phyloP scores from a whole-genome alignment of 1,140 invertebrate genomes.

The Listronotus bonariensis region DNA sequence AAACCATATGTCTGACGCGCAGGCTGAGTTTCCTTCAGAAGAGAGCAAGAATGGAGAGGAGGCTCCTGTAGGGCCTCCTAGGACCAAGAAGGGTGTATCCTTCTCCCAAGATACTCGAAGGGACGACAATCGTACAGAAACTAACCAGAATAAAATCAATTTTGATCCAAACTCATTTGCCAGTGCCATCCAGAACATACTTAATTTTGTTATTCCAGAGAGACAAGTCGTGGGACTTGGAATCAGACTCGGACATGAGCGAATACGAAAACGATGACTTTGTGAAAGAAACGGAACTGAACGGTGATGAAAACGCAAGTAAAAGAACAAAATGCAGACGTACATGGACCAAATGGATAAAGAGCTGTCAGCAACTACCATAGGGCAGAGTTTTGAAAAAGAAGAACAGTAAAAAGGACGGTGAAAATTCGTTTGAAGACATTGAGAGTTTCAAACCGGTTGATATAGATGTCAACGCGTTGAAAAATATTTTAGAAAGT shows the following conservation, averaged over 20 bases:
- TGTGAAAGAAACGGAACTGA: slow-evolving; percentile 56
- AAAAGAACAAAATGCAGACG: slow-evolving; percentile 61
- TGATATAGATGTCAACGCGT: slow-evolving; percentile 74
- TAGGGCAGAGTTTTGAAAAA: slow-evolving; percentile 78
- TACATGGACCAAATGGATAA: slow-evolving; percentile 77
- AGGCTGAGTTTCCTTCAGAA: slow-evolving; percentile 68
- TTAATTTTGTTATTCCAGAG: slow-evolving; percentile 85
- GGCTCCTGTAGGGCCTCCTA: slow-evolving; percentile 44
- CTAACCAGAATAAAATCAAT: slow-evolving; percentile 64
- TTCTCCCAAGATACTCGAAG: slow-evolving; percentile 53
- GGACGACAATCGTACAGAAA: slow-evolving; percentile 54
- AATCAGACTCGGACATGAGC: slow-evolving; percentile 78
- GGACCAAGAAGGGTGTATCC: slow-evolving; percentile 45
- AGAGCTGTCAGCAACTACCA: slow-evolving; percentile 71
- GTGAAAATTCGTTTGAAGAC: slow-evolving; percentile 61
- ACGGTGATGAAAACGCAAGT: slow-evolving; percentile 56
- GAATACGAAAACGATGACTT: slow-evolving; percentile 74
- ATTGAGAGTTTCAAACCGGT: slow-evolving; percentile 74
- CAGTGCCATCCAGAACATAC: slow-evolving; percentile 74
- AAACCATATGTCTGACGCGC: slow-evolving; percentile 77
- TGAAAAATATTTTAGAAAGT: slow-evolving; percentile 83
- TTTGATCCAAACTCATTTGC: slow-evolving; percentile 78
- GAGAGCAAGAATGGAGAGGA: slow-evolving; percentile 21
- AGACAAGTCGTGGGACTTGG: slow-evolving; percentile 73
- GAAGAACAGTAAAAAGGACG: slow-evolving; percentile 42